These are phyloP conservation scores for Eugnorisma glareosa DNA, from an alignment of 2,888 invertebrate genomes.

Conservation along the genomic window DNA sequence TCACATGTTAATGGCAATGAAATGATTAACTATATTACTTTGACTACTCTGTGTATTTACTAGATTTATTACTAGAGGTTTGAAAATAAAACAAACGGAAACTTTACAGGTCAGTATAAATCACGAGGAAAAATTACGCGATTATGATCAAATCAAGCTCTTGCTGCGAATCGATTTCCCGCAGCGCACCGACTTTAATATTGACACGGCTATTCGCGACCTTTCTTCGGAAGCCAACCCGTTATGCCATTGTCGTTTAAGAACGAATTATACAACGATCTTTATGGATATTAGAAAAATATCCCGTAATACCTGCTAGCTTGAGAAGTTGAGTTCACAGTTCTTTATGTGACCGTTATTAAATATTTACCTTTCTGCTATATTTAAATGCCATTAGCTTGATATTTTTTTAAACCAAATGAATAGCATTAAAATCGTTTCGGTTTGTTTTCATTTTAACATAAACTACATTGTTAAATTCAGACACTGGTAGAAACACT, in stretches of 20 bases:
- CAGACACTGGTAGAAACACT: not conserved
- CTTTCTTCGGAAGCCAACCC: slow-evolving; percentile 39
- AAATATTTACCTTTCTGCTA: slow-evolving; percentile 38
- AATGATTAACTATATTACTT: not conserved
- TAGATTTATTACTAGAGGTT: not conserved
- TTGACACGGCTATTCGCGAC: slow-evolving; percentile 33
- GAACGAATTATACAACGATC: slow-evolving; percentile 57
- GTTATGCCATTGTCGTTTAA: slow-evolving; percentile 60
- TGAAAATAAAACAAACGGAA: not conserved
- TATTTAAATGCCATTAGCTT: not conserved
- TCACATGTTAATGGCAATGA: too few species aligned
- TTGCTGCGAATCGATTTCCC: slow-evolving; percentile 45
- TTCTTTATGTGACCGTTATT: slow-evolving; percentile 43
- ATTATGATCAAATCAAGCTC: slow-evolving; percentile 29
- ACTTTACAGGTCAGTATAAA: not conserved
- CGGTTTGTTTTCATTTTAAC: not conserved
- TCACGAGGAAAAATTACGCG: slow-evolving; percentile 18
- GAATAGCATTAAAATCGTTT: not conserved
- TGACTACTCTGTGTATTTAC: not conserved
- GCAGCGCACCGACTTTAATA: slow-evolving; percentile 30
- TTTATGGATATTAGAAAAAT: slow-evolving; percentile 60
- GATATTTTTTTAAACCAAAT: not conserved
- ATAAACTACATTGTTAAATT: not conserved
- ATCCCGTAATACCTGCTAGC: slow-evolving; percentile 55
- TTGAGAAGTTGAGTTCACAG: slow-evolving; percentile 15